phyloP scores from a whole-genome alignment of 2,888 invertebrate genomes.

The Leucoptera coffeella region DNA sequence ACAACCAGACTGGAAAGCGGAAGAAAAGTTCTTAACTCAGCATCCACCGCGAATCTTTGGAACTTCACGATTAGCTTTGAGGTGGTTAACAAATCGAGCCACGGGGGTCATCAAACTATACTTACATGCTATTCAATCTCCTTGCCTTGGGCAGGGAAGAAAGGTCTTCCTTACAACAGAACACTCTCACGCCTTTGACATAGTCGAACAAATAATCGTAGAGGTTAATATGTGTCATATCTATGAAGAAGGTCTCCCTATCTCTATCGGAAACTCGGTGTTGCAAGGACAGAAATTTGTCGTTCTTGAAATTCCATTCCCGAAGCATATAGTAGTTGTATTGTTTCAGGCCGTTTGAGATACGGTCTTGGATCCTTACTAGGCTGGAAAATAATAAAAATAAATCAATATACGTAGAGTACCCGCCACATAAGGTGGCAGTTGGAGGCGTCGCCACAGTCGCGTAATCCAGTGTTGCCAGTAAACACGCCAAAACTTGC shows the following conservation, averaged over 20 bases:
- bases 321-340: slow-evolving; percentile 77
- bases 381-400: slow-evolving; percentile 33
- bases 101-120: too few relatives aligned
- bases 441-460: too few relatives aligned
- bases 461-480: too few relatives aligned
- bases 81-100: too few relatives aligned
- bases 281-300: slow-evolving; percentile 50
- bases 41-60: background rate
- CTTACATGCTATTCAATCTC: slow-evolving; percentile 56
- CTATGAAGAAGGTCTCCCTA: slow-evolving; percentile 56
- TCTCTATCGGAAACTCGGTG: slow-evolving; percentile 48
- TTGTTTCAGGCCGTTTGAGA: slow-evolving; percentile 57
- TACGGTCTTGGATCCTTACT: slow-evolving; percentile 57
- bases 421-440: background rate
- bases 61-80: background rate
- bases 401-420: background rate
- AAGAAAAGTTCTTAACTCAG: too few relatives aligned
- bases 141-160: slow-evolving; percentile 68
- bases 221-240: slow-evolving; percentile 17
- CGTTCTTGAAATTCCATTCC: slow-evolving; percentile 71
- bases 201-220: slow-evolving; percentile 44
- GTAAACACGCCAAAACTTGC: too few relatives aligned
- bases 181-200: slow-evolving; percentile 73
- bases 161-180: slow-evolving; percentile 75
- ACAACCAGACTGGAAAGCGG: too few relatives aligned